Percentiles rank a stretch among this genome's conserved stretches.
Evolutionary conservation across 1,140 invertebrate genomes (phyloP).

Genomic region (Tetragonula clypearis): DNA sequence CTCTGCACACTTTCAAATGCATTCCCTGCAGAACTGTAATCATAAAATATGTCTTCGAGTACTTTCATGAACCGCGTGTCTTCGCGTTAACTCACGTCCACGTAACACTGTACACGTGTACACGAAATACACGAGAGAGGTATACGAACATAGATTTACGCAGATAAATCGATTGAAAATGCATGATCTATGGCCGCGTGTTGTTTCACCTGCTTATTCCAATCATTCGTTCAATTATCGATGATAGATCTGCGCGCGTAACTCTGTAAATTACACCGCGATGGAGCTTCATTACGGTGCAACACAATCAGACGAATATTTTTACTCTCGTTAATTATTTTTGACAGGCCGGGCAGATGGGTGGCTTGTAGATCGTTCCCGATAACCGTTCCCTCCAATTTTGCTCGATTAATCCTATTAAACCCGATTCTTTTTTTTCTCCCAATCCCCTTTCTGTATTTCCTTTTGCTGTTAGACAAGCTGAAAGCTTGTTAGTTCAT

Average conservation of each 20-base stretch:
- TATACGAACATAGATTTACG: background rate
- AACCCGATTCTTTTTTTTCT: background rate
- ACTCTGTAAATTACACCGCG: conserved; percentile 21
- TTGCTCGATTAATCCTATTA: conserved; percentile 16
- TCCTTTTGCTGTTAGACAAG: background rate
- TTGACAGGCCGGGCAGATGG: conserved; percentile 12
- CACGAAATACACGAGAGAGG: background rate
- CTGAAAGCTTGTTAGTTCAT: background rate
- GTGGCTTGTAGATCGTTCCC: background rate
- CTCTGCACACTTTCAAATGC: background rate
- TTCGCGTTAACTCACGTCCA: background rate
- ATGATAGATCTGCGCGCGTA: conserved; percentile 43
- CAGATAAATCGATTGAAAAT: conserved; percentile 46
- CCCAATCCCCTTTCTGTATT: background rate
- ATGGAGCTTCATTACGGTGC: conserved; percentile 20
- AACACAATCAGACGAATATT: conserved; percentile 24
- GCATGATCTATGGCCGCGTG: conserved; percentile 38
- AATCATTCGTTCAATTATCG: conserved; percentile 54
- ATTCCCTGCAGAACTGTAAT: no score
- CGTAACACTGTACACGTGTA: background rate
- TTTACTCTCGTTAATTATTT: conserved; percentile 43
- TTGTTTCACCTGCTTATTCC: conserved; percentile 38
- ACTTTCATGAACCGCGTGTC: background rate
- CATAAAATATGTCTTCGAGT: background rate
- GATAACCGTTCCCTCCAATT: conserved; percentile 14